Evolutionary conservation across 2,797 vertebrate genomes (phyloP).

Genomic region (Melanogrammus aeglefinus): DNA sequence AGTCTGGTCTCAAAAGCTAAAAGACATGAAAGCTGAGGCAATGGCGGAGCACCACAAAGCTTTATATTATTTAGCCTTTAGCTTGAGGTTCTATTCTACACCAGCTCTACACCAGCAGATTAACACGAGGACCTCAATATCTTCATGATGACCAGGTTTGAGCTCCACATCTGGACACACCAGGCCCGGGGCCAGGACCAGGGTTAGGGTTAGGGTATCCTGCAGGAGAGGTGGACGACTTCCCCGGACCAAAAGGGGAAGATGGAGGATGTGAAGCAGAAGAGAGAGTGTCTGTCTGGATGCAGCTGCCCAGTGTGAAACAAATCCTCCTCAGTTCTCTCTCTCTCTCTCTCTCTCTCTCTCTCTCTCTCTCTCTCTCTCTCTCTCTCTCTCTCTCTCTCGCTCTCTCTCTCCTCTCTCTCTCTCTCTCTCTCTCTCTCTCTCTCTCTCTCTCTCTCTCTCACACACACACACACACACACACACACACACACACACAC

Average conservation of each 20-base stretch:
- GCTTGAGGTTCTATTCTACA: not conserved
- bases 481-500: not conserved
- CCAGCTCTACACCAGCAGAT: not conserved
- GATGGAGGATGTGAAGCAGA: not conserved
- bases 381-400: no score
- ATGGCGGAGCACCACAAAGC: not conserved
- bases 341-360: constrained; percentile 22
- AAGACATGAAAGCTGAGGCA: not conserved
- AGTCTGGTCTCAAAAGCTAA: not conserved
- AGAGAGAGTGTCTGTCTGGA: constrained; percentile 32
- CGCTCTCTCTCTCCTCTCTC: no score
- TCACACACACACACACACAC: not conserved
- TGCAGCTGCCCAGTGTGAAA: constrained; percentile 51
- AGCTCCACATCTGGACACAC: not conserved
- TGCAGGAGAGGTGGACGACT: not conserved
- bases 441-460: no score
- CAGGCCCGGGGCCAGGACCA: no score
- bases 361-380: not conserved
- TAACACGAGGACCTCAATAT: not conserved
- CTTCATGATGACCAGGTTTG: not conserved
- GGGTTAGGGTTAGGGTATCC: not conserved
- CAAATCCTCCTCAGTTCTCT: constrained; percentile 46
- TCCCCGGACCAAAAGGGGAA: no score
- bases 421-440: no score
- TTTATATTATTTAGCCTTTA: not conserved